phyloP scores from a whole-genome alignment of 2,888 invertebrate species.

The Troglohyphantes excavatus region DNA sequence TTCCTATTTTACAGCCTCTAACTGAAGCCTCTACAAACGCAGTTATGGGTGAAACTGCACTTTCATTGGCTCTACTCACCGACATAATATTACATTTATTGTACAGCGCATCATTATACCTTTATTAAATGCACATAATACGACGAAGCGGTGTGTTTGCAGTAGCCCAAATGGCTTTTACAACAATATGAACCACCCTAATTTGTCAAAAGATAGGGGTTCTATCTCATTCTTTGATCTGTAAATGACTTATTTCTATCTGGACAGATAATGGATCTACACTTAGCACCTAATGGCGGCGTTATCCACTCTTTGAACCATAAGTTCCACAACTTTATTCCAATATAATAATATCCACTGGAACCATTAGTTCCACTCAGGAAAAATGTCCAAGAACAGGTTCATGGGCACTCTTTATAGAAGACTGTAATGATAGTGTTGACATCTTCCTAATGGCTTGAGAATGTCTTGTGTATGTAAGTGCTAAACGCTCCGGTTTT shows the following conservation, averaged over 20 bases:
- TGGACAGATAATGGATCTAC: slow-evolving; percentile 33
- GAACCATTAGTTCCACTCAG: slow-evolving; percentile 47
- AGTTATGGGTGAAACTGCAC: neutral
- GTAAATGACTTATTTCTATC: slow-evolving; percentile 69
- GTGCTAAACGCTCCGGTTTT: slow-evolving; percentile 49
- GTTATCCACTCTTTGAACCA: slow-evolving; percentile 29
- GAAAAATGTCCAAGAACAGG: slow-evolving; percentile 45
- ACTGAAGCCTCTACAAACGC: neutral
- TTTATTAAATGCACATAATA: slow-evolving; percentile 40
- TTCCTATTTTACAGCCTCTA: neutral
- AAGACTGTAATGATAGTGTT: slow-evolving; percentile 60
- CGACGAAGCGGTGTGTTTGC: slow-evolving; percentile 32
- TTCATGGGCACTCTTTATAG: slow-evolving; percentile 48
- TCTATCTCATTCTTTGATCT: slow-evolving; percentile 54
- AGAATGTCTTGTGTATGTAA: slow-evolving; percentile 42
- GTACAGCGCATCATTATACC: slow-evolving; percentile 10
- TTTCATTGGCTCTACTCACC: neutral
- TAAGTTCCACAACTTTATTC: slow-evolving; percentile 47
- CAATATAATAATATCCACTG: slow-evolving; percentile 42
- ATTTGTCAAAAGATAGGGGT: slow-evolving; percentile 48
- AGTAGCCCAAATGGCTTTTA: slow-evolving; percentile 52
- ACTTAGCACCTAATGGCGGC: slow-evolving; percentile 45
- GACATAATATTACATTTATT: slow-evolving; percentile 1
- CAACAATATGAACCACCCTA: slow-evolving; percentile 28
- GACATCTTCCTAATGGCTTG: slow-evolving; percentile 50